Conservation (phyloP, 2,113 vertebrate species). For the Riparia riparia region DNA sequence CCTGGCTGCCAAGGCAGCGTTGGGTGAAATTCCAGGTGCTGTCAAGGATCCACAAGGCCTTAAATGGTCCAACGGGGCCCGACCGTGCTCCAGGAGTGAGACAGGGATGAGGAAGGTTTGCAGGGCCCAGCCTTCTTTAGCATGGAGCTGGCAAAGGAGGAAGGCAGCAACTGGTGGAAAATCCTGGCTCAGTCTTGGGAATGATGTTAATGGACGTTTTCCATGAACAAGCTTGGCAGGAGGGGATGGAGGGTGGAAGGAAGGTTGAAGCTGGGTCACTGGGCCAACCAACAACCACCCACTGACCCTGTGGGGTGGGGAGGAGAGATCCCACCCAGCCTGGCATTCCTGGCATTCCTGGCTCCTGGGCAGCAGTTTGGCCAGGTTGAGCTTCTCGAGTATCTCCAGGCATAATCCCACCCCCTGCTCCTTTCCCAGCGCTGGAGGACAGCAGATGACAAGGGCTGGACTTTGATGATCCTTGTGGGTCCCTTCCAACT, state of each 20-base stretch:
- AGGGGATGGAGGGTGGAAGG: neutral
- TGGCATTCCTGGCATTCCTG: neutral
- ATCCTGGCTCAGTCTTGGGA: neutral
- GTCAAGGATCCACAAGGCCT: constrained; percentile 1
- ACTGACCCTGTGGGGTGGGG: neutral
- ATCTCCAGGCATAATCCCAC: neutral
- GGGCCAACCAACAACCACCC: constrained; percentile 7
- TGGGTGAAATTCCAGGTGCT: constrained; percentile 25
- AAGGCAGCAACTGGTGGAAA: constrained; percentile 33
- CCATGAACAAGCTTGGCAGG: constrained; percentile 10
- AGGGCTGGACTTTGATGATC: neutral
- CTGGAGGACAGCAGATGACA: neutral
- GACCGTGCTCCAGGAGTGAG: rapidly evolving
- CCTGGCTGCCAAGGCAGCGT: neutral
- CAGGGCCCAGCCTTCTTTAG: constrained; percentile 35
- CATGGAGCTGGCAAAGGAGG: neutral
- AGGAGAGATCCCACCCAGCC: neutral
- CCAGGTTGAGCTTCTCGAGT: constrained; percentile 18
- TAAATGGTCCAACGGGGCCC: neutral
- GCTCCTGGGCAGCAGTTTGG: neutral
- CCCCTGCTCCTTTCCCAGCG: neutral
- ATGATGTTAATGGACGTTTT: constrained; percentile 32
- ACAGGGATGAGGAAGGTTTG: neutral
- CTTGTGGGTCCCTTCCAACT: neutral
- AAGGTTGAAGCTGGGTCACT: constrained; percentile 33